Conservation (phyloP, 2,888 invertebrate genomes). For the Agapetus fuscipes region DNA sequence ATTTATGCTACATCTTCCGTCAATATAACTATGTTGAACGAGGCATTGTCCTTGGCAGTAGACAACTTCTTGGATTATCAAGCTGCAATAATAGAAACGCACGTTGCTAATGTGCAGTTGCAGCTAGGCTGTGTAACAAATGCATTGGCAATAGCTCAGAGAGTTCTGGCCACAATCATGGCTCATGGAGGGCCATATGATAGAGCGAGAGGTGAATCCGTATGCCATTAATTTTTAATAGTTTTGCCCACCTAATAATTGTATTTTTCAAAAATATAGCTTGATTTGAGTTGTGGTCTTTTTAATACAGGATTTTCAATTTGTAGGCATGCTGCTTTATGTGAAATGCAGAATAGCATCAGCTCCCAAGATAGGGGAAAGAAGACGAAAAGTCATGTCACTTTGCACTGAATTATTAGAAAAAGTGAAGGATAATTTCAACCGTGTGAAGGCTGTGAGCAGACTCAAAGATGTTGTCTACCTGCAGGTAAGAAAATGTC, state of each 20-base stretch:
- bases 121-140: constrained; percentile 68
- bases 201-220: constrained; percentile 56
- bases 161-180: constrained; percentile 60
- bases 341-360: constrained; percentile 70
- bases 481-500: constrained; percentile 46
- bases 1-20: constrained; percentile 38
- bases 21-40: constrained; percentile 50
- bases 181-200: constrained; percentile 77
- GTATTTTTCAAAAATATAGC: too few relatives aligned
- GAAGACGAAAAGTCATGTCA: constrained; percentile 41
- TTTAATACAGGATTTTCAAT: too few relatives aligned
- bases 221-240: too few relatives aligned
- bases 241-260: too few relatives aligned
- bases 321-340: constrained; percentile 52
- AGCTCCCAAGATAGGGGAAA: constrained; percentile 39
- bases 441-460: constrained; percentile 65
- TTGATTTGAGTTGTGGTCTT: too few relatives aligned
- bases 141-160: constrained; percentile 59
- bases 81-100: constrained; percentile 63
- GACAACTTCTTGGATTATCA: constrained; percentile 70
- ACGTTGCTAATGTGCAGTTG: constrained; percentile 69
- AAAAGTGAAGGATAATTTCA: constrained; percentile 58
- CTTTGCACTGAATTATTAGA: constrained; percentile 53
- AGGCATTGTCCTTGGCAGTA: constrained; percentile 64
- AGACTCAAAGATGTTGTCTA: constrained; percentile 65